Conservation (phyloP, 1,140 invertebrate genomes). For the Drosophila mojavensis region DNA sequence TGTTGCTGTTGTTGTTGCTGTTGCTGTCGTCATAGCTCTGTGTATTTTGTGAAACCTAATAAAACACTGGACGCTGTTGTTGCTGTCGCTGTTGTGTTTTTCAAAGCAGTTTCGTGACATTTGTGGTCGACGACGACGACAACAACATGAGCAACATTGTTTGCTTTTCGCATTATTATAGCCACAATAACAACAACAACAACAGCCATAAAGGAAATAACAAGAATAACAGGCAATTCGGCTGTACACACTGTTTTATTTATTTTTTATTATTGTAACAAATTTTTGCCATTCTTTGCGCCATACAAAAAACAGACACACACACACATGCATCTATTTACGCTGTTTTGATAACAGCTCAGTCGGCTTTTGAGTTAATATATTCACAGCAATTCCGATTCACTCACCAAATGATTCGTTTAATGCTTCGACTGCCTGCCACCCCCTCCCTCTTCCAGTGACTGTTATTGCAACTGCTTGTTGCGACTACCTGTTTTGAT, state of each 20-base stretch:
- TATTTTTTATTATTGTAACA: conserved; percentile 43
- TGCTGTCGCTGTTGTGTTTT: conserved; percentile 28
- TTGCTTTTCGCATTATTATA: conserved; percentile 76
- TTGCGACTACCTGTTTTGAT: conserved; percentile 72
- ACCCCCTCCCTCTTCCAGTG: neutral
- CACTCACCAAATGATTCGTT: conserved; percentile 27
- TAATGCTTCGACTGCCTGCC: conserved; percentile 18
- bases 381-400: neutral
- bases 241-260: conserved; percentile 12
- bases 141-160: conserved; percentile 62
- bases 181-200: conserved; percentile 41
- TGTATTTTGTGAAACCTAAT: conserved; percentile 71
- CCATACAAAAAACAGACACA: neutral
- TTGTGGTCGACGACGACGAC: conserved; percentile 35
- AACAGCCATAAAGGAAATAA: conserved; percentile 23
- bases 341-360: conserved; percentile 53
- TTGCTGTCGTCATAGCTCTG: conserved; percentile 48
- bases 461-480: conserved; percentile 42
- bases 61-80: conserved; percentile 59
- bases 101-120: conserved; percentile 56
- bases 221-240: conserved; percentile 59
- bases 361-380: conserved; percentile 12
- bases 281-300: conserved; percentile 43
- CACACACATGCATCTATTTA: neutral
- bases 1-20: conserved; percentile 21